Evolutionary conservation across 1,140 invertebrate genomes (phyloP), one percentile per base, ranked within the genome.

Genomic region (Spodoptera frugiperda): DNA sequence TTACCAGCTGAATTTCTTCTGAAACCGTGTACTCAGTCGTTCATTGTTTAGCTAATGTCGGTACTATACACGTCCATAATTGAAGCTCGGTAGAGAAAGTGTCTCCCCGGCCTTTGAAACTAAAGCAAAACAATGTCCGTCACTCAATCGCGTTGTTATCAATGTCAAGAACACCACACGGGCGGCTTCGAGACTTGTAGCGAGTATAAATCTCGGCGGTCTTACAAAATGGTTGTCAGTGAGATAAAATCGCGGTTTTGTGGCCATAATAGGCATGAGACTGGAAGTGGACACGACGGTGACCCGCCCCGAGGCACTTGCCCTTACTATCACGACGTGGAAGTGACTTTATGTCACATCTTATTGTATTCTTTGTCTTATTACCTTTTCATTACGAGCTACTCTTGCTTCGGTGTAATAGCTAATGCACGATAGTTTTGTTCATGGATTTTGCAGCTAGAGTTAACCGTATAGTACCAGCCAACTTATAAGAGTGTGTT

Each of bases 241-340:
- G 55, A 78, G 80, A 83, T 83, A 83, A 81, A 83, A 83, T 83
- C 82, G 53, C 53, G 12, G 55, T 44, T 73, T 73, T 78, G 70
- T 67, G 68, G 10, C 57, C 55, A 74, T 80, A 78, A 81, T 75
- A 73, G 71, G 55, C 71, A 73, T 61, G 63, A 46, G 65, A 48
- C 55, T 63, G 77, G 59, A 68, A 78, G 70, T 84, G 79, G 78
- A 78, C 83, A 82, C 83, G 83, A 82, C 74, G 77, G 71, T 80
- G 83, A 84, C 83, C 82, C 82, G 54, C 10, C 71, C 39, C 71
- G 21, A 44, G 55, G 55, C 54, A 49, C 33, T 73, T 73, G 71
- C 55, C 71, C 71, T 73, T 61, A 59, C 71, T 73, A 73, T 73
- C 71, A 73, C 71, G 55, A 73, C 68, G 33, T 57, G 39, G 68